A percentile compares a stretch with the other conserved stretches of the same genome.
These are phyloP conservation scores for Plecturocebus donacophilus DNA, from an alignment of 2,113 vertebrate species.

Conservation along the genomic window DNA sequence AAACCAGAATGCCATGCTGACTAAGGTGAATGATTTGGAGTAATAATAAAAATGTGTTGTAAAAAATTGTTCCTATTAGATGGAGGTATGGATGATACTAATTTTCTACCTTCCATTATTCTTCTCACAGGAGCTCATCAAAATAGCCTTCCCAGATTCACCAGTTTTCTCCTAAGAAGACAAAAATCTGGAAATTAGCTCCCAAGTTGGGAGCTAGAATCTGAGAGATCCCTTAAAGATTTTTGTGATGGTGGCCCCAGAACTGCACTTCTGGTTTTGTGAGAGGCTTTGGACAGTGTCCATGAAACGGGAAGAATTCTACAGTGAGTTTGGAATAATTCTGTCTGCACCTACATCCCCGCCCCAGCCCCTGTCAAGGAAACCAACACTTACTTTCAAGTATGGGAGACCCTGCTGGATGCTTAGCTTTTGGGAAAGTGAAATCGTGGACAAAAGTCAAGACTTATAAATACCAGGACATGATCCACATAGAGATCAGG, in stretches of 20 bases:
- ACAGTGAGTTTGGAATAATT: neutral
- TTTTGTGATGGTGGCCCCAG: neutral
- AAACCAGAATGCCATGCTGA: neutral
- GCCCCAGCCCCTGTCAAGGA: neutral
- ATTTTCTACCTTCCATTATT: neutral
- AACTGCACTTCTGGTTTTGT: neutral
- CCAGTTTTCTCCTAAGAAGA: slow-evolving; percentile 9
- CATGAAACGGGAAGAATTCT: neutral
- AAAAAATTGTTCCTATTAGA: neutral
- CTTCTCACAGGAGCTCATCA: neutral
- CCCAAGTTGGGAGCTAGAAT: neutral
- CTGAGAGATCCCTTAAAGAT: neutral
- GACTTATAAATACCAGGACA: neutral
- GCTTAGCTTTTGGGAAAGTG: slow-evolving; percentile 26
- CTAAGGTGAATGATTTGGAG: neutral
- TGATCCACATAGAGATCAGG: neutral
- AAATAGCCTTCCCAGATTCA: neutral
- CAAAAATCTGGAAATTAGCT: neutral
- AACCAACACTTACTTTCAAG: slow-evolving; percentile 14
- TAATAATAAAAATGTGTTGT: neutral
- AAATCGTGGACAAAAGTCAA: neutral
- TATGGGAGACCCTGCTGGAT: neutral
- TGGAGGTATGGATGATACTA: neutral
- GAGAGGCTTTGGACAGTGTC: neutral
- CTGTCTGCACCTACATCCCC: neutral